Base-by-base conservation (phyloP, 1,140 invertebrate genomes). In the Dinoponera quadriceps region DNA sequence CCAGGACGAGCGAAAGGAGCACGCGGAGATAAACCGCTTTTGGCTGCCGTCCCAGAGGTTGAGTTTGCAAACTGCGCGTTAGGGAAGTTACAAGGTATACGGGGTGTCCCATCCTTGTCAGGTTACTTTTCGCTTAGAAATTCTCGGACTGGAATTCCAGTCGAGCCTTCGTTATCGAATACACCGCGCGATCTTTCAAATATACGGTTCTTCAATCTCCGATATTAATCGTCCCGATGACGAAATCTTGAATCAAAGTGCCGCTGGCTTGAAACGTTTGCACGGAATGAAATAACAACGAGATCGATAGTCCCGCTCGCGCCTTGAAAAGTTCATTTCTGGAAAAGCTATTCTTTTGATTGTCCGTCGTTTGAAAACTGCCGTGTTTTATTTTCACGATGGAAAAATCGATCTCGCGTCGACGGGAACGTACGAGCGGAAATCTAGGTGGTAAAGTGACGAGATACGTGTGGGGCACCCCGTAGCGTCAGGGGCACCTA, bases 61-160 rank as follows among this genome's bases (percentile, higher is more conserved):
- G 82, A 89, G 86, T 89, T 89, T 87, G 85, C 85, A 81, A 88
- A 89, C 78, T 85, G 62, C 65, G 48, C 62, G 57, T 85, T 73
- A 74, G 54, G 49, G 57, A 84, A 63, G 73, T 71, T 77, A 66
- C 63, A 68, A 65, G 51, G 63, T 78, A 84, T 77, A 84, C 57
- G 63, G 71, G 72, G 82, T 82, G 62, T 57, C 51, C 71, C 75
- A 33, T 55, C 57, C 68, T 80, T 66, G 62, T 25, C 66, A 55
- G 75, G 57, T 57, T 38, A 20, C 9, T 29, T n/a, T 57, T 68
- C 18, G 44, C 2, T 29, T 57, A 69, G 18, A n/a, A 59, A 69
- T 57, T 69, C 57, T 27, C 29, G 16, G 9, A 29, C 29, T 22
- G n/a, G 16, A 57, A 27, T 44, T 38, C 55, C 13, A 25, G 7